A percentile compares a stretch with the other conserved stretches of the same genome.
These are phyloP conservation scores for Eubasilissa splendida DNA, from an alignment of 2,888 invertebrate genomes.

Conservation along the genomic window DNA sequence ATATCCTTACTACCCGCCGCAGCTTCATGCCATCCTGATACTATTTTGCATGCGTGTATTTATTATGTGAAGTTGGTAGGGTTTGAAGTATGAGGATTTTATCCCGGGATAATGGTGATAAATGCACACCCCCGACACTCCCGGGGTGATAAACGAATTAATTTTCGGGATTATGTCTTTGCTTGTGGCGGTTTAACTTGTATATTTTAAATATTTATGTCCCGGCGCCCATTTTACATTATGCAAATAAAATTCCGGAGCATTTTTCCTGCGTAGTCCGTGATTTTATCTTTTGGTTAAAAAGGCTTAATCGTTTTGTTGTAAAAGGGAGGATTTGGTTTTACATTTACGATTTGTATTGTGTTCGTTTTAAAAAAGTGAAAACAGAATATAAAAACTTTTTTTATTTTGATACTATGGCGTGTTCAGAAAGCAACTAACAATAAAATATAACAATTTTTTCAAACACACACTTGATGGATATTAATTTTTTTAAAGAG, in stretches of 20 bases:
- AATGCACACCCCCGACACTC: conserved; percentile 56
- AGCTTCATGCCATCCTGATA: conserved; percentile 46
- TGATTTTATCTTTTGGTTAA: conserved; percentile 51
- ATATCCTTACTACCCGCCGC: conserved; percentile 12
- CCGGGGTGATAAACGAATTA: conserved; percentile 58
- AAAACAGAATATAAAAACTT: too few species aligned
- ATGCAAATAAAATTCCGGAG: conserved; percentile 55
- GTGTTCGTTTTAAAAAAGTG: not conserved
- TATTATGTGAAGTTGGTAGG: conserved; percentile 54
- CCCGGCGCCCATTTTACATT: conserved; percentile 53
- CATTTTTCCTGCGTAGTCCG: conserved; percentile 48
- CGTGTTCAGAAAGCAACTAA: too few species aligned
- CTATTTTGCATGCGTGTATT: conserved; percentile 57
- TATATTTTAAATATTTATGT: conserved; percentile 58
- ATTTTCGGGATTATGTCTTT: conserved; percentile 59
- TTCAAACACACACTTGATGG: too few species aligned
- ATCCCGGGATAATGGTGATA: conserved; percentile 58
- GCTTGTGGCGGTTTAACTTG: conserved; percentile 57
- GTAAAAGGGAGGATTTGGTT: conserved; percentile 36
- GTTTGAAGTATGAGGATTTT: conserved; percentile 47
- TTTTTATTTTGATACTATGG: too few species aligned
- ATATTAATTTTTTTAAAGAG: too few species aligned
- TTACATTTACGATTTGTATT: conserved; percentile 19
- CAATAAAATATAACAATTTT: too few species aligned
- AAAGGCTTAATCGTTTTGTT: conserved; percentile 56